phyloP scores from a whole-genome alignment of 1,140 invertebrate genomes.

The Drosophila biarmipes region DNA sequence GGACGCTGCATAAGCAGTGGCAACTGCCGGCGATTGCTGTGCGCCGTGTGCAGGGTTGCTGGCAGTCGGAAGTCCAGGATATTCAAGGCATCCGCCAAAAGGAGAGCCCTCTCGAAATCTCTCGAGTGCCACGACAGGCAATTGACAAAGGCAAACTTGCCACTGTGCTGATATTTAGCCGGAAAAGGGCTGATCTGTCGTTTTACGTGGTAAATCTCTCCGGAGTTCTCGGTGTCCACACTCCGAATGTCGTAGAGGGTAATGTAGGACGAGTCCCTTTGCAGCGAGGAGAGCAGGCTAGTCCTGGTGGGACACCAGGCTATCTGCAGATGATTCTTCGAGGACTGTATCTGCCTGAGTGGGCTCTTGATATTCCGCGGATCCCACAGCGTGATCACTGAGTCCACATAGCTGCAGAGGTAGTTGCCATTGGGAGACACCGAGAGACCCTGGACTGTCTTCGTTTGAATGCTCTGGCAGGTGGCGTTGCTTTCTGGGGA shows the following conservation, averaged over 20 bases:
- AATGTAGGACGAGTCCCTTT: conserved; percentile 76
- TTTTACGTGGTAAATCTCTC: conserved; percentile 78
- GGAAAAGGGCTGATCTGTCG: conserved; percentile 79
- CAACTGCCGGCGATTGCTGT: conserved; percentile 76
- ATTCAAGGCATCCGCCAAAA: conserved; percentile 72
- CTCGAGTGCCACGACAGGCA: conserved; percentile 77
- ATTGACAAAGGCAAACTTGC: conserved; percentile 55
- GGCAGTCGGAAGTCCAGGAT: conserved; percentile 76
- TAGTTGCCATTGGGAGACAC: conserved; percentile 91
- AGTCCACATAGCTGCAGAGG: conserved; percentile 93
- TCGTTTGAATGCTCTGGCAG: conserved; percentile 90
- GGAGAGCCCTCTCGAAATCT: conserved; percentile 70
- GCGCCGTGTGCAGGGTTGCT: conserved; percentile 66
- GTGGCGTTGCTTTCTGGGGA: conserved; percentile 89
- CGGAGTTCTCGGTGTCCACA: conserved; percentile 66
- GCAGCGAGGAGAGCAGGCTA: conserved; percentile 73
- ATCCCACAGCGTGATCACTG: conserved; percentile 94
- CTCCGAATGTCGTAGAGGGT: conserved; percentile 79
- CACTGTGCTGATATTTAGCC: conserved; percentile 63
- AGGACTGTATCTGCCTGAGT: conserved; percentile 89
- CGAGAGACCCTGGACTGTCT: conserved; percentile 92
- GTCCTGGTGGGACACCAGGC: conserved; percentile 94
- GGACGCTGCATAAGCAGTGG: conserved; percentile 73
- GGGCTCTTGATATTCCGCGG: conserved; percentile 94
- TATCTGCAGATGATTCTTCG: conserved; percentile 90